A percentile compares a stretch with the other conserved stretches of the same genome.
Evolutionary conservation across 2,797 vertebrate genomes (phyloP).

Genomic region (Monodelphis domestica): DNA sequence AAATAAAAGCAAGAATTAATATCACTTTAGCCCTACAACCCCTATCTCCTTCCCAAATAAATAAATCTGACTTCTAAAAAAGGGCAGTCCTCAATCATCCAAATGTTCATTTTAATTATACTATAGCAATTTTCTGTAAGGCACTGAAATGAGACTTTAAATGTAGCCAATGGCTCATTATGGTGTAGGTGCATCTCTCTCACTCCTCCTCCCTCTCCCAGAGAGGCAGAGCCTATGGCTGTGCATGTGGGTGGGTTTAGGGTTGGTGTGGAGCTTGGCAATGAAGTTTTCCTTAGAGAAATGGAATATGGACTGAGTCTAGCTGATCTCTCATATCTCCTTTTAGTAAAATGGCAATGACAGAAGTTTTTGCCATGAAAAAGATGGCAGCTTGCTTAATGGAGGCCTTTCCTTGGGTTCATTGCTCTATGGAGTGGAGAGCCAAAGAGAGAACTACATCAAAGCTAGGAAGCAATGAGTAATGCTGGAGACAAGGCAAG

Average conservation of each 20-base stretch:
- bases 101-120: not conserved
- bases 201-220: not conserved
- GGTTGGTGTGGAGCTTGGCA: not conserved
- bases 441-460: not conserved
- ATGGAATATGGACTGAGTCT: not conserved
- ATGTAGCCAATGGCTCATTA: not conserved
- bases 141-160: not conserved
- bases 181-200: not conserved
- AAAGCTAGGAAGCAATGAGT: not conserved
- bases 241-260: not conserved
- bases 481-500: not conserved
- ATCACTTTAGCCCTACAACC: not conserved
- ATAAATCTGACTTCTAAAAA: too few relatives aligned
- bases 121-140: not conserved
- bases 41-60: not conserved
- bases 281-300: not conserved
- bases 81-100: not conserved
- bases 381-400: not conserved
- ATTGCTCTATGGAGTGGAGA: not conserved
- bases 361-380: not conserved
- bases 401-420: not conserved
- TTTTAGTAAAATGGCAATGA: not conserved
- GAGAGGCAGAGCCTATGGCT: not conserved
- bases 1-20: not conserved
- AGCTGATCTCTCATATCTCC: not conserved